Evolutionary conservation across 2,113 vertebrate genomes (phyloP).

Genomic region (Eurypyga helias): DNA sequence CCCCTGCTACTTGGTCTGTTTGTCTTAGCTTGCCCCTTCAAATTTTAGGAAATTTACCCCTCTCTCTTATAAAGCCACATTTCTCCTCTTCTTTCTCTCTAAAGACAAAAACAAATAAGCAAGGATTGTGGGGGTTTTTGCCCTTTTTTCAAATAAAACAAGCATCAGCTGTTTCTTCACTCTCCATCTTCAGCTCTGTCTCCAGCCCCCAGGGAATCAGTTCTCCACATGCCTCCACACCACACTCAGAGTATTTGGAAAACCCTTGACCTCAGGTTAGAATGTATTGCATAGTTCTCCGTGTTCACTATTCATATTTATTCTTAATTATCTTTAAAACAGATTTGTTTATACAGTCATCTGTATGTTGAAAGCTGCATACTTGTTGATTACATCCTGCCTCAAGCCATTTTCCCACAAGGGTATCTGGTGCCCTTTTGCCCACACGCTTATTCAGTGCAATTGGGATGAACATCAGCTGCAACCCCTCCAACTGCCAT

Average conservation of each 20-base stretch:
- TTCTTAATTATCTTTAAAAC: background rate
- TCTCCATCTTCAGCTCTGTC: background rate
- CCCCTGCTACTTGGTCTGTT: background rate
- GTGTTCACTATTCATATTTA: background rate
- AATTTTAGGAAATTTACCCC: background rate
- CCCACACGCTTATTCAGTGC: background rate
- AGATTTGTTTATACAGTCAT: conserved; percentile 3
- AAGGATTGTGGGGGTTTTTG: background rate
- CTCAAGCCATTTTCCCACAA: background rate
- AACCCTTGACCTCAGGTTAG: conserved; percentile 39
- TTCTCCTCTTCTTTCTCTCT: background rate
- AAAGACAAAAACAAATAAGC: background rate
- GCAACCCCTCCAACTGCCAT: background rate
- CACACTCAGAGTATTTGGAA: conserved; percentile 11
- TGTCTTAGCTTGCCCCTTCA: background rate
- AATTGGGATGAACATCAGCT: background rate
- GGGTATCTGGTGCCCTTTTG: background rate
- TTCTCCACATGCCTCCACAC: background rate
- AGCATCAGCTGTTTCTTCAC: background rate
- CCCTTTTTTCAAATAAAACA: background rate
- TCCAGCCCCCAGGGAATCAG: background rate
- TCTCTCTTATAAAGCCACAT: background rate
- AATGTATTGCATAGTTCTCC: background rate
- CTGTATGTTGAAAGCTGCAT: background rate
- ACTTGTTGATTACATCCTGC: background rate